Conservation (phyloP, 2,113 vertebrate genomes). For the Falcunculus frontatus region DNA sequence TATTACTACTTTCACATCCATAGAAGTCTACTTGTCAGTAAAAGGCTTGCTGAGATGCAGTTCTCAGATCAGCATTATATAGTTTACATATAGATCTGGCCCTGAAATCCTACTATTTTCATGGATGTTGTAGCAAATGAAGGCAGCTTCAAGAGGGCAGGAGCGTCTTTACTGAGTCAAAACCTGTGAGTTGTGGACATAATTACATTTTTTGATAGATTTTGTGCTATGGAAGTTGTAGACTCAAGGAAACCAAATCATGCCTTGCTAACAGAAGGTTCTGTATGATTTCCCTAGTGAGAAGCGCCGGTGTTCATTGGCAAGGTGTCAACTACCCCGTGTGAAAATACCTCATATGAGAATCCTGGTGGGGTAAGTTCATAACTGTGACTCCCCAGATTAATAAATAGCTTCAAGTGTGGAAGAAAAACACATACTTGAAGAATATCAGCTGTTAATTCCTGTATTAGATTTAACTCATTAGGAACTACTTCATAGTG, state of each 20-base stretch:
- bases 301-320: not conserved
- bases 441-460: not conserved
- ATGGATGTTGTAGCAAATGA: not conserved
- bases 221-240: not conserved
- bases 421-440: not conserved
- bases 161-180: not conserved
- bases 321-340: rapidly evolving
- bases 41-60: not conserved
- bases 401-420: not conserved
- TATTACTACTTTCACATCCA: not conserved
- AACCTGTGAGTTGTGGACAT: not conserved
- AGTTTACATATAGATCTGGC: not conserved
- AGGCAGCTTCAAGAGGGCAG: not conserved
- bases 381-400: not conserved
- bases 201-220: not conserved
- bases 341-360: not conserved
- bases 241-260: not conserved
- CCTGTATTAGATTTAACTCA: not conserved
- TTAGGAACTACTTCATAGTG: not conserved
- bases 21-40: not conserved
- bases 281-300: not conserved
- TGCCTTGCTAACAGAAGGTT: not conserved
- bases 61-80: not conserved
- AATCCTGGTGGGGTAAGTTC: not conserved
- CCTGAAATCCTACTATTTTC: not conserved